Evolutionary conservation across 2,797 vertebrate genomes (phyloP), one percentile per base, ranked within the genome.

Genomic region (Anisognathus igniventris): DNA sequence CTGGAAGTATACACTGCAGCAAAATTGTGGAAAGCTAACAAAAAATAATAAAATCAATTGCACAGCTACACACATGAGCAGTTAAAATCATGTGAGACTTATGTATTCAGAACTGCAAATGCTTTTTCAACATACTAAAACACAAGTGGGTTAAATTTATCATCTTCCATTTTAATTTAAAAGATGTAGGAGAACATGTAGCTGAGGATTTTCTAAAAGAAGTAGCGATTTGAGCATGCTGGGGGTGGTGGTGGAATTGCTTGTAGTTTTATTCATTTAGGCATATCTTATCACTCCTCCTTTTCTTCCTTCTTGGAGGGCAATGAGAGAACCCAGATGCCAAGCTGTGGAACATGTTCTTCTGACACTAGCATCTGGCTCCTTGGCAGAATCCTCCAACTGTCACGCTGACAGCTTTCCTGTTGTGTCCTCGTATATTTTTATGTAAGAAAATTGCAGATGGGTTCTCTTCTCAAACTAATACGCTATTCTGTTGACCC

Each of bases 301-400:
- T 97, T 96, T 92, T 96, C 95, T 97, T 96, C 91, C 90, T 96
- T 98, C 97, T 97, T 97, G 96, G 97, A 97, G 97, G 96, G 96
- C 97, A 97, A 95, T 92, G 96, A 97, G 93, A 97, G 93, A 97
- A 97, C 97, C 96, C 96, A 97, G 97, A 97, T 98, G 97, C 97
- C 97, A 97, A 97, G 95, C 95, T 97, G 96, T 97, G 95, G 97
- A 97, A 97, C 96, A 98, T 97, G 96, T 98, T 97, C 94, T 95
- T 97, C 89, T 97, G 94, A 97, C 93, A 95, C 73, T 93, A 97
- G 85, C 93, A 95, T 97, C 96, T 97, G 95, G 96, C 93, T 97
- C 97, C 93, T 97, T 96, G 91, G 94, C 93, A 97, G 94, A 97
- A 96, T 97, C 92, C 95, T 97, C 95, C 93, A 97, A 97, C 95